A percentile compares a stretch with the other conserved stretches of the same genome.
These are phyloP conservation scores for Podabrus alpinus DNA, from an alignment of 2,888 invertebrate genomes.

Conservation along the genomic window DNA sequence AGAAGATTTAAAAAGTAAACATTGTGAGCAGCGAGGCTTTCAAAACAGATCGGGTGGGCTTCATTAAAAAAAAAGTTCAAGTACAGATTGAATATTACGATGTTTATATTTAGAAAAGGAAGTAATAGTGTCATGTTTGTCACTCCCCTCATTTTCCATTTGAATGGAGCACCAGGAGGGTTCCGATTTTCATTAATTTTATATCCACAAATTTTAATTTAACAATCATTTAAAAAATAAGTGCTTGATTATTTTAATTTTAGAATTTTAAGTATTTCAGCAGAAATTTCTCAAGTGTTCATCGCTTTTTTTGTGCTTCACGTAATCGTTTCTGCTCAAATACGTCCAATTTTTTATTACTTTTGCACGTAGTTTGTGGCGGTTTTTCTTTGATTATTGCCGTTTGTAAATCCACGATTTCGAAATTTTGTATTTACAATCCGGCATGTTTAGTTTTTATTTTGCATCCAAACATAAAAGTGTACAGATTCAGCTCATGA, in stretches of 20 bases:
- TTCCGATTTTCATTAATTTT: neutral
- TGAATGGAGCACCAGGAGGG: neutral
- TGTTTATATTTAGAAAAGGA: neutral
- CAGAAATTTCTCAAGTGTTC: constrained; percentile 28
- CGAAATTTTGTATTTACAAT: constrained; percentile 12
- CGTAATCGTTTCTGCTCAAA: constrained; percentile 31
- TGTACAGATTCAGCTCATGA: constrained; percentile 11
- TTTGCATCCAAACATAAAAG: constrained; percentile 18
- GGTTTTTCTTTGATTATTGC: constrained; percentile 8
- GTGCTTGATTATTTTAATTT: constrained; percentile 16
- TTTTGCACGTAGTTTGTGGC: constrained; percentile 28
- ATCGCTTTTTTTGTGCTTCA: constrained; percentile 28
- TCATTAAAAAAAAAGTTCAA: neutral
- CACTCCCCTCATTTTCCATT: neutral
- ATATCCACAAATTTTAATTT: constrained; percentile 9
- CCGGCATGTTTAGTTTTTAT: constrained; percentile 14
- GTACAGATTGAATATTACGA: neutral
- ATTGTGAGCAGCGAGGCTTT: too few relatives aligned
- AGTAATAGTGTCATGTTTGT: too few relatives aligned
- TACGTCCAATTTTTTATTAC: constrained; percentile 19
- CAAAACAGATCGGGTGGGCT: neutral
- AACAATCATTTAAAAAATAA: neutral
- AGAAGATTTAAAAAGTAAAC: neutral
- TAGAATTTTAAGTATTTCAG: constrained; percentile 14
- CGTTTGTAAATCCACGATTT: constrained; percentile 29